Evolutionary conservation across 2,888 invertebrate species (phyloP), one percentile per base, ranked within the genome.

Genomic region (Ryuthela nishihirai): DNA sequence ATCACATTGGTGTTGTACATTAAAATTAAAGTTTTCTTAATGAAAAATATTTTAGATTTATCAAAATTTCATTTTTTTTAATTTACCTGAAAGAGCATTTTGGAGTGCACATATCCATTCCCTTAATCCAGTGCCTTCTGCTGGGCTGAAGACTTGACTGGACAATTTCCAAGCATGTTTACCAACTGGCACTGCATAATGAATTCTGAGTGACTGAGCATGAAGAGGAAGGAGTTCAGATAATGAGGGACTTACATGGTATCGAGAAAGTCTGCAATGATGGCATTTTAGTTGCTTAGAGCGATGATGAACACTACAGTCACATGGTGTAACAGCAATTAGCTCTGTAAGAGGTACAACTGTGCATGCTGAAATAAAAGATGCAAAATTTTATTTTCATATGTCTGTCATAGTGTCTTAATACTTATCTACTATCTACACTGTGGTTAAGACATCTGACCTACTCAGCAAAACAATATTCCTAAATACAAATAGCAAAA

Each of bases 281-380:
- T 50, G 35, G 21, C 55, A 59, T 25, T 54, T 39, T n/a, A 46
- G 9, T n/a, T 40, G 43, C 15, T 49, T 52, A 9, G 48, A 32
- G 1, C 17, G 36, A 20, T 52, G 54, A 26, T 9, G 12, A n/a
- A 24, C 49, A 18, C 47, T 24, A 35, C 64, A 64, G 23, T 59
- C 59, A 53, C 64, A 64, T 9, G 64, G 59, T 24, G 52, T 53
- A 6, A 45, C 54, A 26, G 59, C 49, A 36, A 64, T 48, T 9
- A 64, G 32, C 29, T 54, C 44, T 7, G 23, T 29, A 18, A 62
- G 29, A 4, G 55, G 59, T 24, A 64, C 47, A 20, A 54, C 34
- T 29, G 49, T 54, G 32, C 56, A 41, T 15, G 42, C 64, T 64
- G 18, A 1, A 36, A 35, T 38, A 12, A 18, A 36, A n/a, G n/a